These are phyloP conservation scores for Melanostigma gelatinosum DNA, from an alignment of 2,113 vertebrate genomes.

Conservation along the genomic window DNA sequence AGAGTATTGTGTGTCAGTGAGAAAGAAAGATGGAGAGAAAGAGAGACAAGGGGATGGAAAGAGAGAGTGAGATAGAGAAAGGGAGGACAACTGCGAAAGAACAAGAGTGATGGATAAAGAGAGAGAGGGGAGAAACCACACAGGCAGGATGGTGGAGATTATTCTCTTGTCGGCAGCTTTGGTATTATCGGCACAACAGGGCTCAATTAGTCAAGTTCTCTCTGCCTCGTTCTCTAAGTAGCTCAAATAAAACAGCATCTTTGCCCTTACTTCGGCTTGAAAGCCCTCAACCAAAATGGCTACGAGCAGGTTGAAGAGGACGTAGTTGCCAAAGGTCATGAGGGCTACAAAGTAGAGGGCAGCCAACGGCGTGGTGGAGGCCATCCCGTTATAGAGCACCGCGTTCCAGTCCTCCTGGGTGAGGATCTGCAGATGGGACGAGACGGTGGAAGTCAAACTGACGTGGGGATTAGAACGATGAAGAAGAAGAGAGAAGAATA, in stretches of 20 bases:
- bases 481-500: neutral
- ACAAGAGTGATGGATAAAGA: constrained; percentile 1
- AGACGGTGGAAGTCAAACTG: constrained; percentile 4
- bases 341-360: constrained; percentile 97
- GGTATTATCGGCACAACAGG: constrained; percentile 63
- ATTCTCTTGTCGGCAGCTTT: constrained; percentile 66
- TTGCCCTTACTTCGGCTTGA: constrained; percentile 86
- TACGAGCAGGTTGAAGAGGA: constrained; percentile 97
- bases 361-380: constrained; percentile 94
- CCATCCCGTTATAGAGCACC: constrained; percentile 98
- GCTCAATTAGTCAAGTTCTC: constrained; percentile 55
- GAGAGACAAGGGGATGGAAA: constrained; percentile 27
- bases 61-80: constrained; percentile 15
- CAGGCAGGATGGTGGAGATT: constrained; percentile 66
- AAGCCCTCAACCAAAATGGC: constrained; percentile 99
- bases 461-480: neutral
- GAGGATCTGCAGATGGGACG: constrained; percentile 86
- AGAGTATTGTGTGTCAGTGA: constrained; percentile 53
- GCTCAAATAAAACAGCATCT: constrained; percentile 34
- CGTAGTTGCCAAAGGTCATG: constrained; percentile 99
- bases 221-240: constrained; percentile 35
- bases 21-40: constrained; percentile 34
- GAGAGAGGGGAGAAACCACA: constrained; percentile 46
- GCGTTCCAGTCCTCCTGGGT: constrained; percentile 99
- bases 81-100: neutral